Evolutionary conservation across 2,888 invertebrate species (phyloP), one percentile per base, ranked within the genome.

Genomic region (Thalpophila matura): DNA sequence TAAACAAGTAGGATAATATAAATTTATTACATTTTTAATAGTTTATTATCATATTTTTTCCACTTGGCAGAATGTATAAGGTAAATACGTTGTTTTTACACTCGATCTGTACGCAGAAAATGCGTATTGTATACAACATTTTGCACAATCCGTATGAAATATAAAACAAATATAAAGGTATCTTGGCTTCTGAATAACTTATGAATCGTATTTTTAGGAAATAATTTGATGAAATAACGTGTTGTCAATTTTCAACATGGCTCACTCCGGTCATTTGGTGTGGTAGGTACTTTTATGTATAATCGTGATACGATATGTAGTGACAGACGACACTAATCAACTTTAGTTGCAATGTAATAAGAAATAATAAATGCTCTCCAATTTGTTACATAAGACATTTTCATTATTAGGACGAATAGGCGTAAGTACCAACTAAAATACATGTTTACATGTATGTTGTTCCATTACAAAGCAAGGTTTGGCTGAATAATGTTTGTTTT

Each of bases 241-340:
- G 81, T 86, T 89, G 83, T 85, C 74, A 85, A 86, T 88, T 89
- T 91, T 87, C 92, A 93, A 92, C 89, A 93, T 92, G 93, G 93
- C 92, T 87, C 87, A 80, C 86, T 83, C 80, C 83, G 81, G 84
- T 84, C 82, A 78, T 74, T 82, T 80, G 51, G 65, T 78, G 74
- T 81, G 73, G 75, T 81, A 83, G 70, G 74, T 83, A 80, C 70
- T 77, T 78, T 67, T 74, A 77, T 63, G 63, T 83, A 73, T 75
- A 79, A 79, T 71, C 78, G 76, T 67, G 60, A 70, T 80, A 75
- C 64, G 62, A 56, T 74, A 62, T 64, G 51, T 71, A 63, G 55
- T 78, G 74, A 73, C 72, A 66, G 62, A 56, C 74, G 60, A 74
- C 53, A 66, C 55, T 51, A 71, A 56, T 55, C 66, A 74, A 71